phyloP scores from a whole-genome alignment of 2,888 invertebrate genomes.

The Hoplodrina ambigua region DNA sequence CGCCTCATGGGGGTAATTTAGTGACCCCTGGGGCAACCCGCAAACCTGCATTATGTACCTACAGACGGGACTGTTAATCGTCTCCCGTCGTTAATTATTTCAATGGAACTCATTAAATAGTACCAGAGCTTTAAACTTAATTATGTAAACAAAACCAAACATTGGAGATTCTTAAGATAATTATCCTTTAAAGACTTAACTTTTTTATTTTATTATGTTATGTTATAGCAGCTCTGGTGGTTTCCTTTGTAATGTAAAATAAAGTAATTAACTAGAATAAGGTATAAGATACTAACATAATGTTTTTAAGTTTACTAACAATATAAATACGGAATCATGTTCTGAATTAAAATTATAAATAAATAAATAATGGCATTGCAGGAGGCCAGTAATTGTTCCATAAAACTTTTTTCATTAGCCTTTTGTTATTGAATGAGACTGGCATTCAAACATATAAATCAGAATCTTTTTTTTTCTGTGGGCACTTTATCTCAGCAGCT shows the following conservation, averaged over 20 bases:
- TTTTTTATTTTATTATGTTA: not conserved
- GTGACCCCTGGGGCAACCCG: slow-evolving; percentile 48
- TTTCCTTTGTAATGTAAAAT: no score
- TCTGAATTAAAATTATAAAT: no score
- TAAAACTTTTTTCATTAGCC: not conserved
- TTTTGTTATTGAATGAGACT: not conserved
- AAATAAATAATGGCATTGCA: not conserved
- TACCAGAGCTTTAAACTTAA: slow-evolving; percentile 27
- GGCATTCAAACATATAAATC: no score
- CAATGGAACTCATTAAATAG: slow-evolving; percentile 54
- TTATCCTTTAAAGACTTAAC: not conserved
- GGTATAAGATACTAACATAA: no score
- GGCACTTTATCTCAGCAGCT: no score
- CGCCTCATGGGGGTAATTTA: slow-evolving; percentile 47
- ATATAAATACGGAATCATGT: no score
- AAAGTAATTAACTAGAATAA: no score
- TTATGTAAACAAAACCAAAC: slow-evolving; percentile 13
- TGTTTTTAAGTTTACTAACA: no score
- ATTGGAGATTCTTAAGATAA: slow-evolving; percentile 3
- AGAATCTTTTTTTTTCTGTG: no score
- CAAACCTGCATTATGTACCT: slow-evolving; percentile 60
- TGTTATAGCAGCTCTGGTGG: no score
- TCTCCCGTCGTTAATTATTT: slow-evolving; percentile 54
- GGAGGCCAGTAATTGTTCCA: slow-evolving; percentile 6
- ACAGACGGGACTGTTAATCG: slow-evolving; percentile 51